Evolutionary conservation across 2,797 vertebrate species (phyloP).

Genomic region (Lepilemur septentrionalis): DNA sequence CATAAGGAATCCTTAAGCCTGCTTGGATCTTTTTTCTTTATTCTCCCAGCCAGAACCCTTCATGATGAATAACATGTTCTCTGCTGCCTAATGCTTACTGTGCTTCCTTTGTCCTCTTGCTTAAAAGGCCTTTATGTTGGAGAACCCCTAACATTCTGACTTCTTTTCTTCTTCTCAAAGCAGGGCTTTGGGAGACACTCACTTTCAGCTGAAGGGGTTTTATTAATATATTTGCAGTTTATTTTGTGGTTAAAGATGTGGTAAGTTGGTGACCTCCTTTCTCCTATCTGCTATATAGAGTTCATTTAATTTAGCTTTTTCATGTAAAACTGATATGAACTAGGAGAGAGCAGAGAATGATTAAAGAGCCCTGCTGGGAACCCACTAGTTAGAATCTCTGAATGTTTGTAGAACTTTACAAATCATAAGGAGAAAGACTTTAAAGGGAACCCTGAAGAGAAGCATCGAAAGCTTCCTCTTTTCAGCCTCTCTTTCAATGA

Average conservation of each 20-base stretch:
- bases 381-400: background rate
- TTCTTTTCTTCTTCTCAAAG: background rate
- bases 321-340: background rate
- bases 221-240: background rate
- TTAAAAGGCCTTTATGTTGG: constrained; percentile 15
- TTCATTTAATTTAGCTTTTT: constrained; percentile 40
- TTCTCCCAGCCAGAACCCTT: constrained; percentile 41
- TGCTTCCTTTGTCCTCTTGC: constrained; percentile 30
- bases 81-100: background rate
- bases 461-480: background rate
- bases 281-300: background rate
- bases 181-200: background rate
- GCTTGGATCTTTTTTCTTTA: constrained; percentile 16
- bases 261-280: constrained; percentile 31
- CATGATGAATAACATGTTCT: constrained; percentile 4
- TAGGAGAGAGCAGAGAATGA: background rate
- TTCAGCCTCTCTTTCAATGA: background rate
- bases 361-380: background rate
- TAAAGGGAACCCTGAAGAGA: background rate
- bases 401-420: background rate
- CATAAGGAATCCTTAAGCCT: background rate
- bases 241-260: constrained; percentile 32
- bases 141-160: background rate
- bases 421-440: constrained; percentile 27
- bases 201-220: background rate